Percentiles rank a stretch among this genome's conserved stretches.
phyloP scores from a whole-genome alignment of 2,113 vertebrate genomes.

The Grus americana region DNA sequence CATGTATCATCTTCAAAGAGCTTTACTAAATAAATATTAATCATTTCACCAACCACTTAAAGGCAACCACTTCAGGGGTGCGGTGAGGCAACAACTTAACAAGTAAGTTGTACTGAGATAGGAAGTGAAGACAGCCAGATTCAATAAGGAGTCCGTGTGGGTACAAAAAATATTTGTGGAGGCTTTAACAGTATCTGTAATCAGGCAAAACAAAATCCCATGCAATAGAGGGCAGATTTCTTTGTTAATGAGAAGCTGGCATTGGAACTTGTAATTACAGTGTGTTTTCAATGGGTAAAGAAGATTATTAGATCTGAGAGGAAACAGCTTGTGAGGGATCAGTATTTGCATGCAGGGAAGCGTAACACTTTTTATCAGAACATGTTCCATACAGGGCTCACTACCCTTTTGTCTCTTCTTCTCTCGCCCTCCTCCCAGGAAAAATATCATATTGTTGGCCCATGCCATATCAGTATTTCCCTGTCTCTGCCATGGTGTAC shows the following conservation, averaged over 20 bases:
- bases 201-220: neutral
- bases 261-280: neutral
- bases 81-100: neutral
- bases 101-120: conserved; percentile 8
- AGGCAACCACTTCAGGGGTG: conserved; percentile 29
- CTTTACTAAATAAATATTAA: conserved; percentile 43
- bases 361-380: neutral
- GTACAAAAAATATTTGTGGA: conserved; percentile 19
- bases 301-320: neutral
- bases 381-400: neutral
- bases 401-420: neutral
- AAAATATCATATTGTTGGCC: neutral
- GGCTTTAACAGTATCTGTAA: conserved; percentile 35
- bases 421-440: neutral
- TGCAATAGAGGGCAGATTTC: neutral
- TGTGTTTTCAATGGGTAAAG: conserved; percentile 19
- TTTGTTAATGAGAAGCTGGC: conserved; percentile 18
- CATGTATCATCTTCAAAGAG: conserved; percentile 34
- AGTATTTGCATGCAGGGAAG: neutral
- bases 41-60: conserved; percentile 40
- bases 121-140: conserved; percentile 29
- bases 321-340: neutral
- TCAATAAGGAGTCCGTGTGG: neutral
- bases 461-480: neutral
- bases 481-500: neutral